Conservation (phyloP, 2,113 vertebrate species). For the Onychorhynchus coronatus region DNA sequence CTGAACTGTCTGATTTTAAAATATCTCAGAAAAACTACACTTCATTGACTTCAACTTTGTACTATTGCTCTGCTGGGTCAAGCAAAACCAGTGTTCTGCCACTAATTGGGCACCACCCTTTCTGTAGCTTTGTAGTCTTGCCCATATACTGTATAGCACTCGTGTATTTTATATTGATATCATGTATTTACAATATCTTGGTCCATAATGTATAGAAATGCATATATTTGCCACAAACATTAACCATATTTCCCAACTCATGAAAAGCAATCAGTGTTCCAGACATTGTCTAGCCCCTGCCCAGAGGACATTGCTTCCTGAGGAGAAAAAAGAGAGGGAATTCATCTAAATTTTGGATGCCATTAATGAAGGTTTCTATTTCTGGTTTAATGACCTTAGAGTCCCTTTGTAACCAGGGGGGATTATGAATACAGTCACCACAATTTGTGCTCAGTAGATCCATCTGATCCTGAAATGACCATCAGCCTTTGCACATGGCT, state of each 20-base stretch:
- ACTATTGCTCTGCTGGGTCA: background rate
- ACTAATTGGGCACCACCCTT: background rate
- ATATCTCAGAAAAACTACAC: background rate
- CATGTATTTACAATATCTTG: background rate
- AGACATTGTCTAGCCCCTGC: background rate
- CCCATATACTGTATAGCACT: background rate
- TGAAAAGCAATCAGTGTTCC: background rate
- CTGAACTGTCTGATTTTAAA: background rate
- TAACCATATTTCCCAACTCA: background rate
- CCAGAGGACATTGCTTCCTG: background rate
- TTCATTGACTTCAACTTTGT: background rate
- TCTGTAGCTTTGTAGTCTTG: background rate
- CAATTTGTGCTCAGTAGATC: background rate
- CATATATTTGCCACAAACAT: background rate
- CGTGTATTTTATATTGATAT: background rate
- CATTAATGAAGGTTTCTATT: background rate
- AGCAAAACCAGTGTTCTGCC: background rate
- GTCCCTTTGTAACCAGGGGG: background rate
- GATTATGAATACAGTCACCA: background rate
- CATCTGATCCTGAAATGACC: background rate
- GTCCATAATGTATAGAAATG: background rate
- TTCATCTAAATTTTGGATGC: background rate
- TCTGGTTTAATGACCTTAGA: background rate
- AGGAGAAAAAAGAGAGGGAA: background rate
- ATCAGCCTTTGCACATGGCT: background rate